A percentile compares a stretch with the other conserved stretches of the same genome.
Evolutionary conservation across 1,140 invertebrate species (phyloP).

Genomic region (Lithobius niger): DNA sequence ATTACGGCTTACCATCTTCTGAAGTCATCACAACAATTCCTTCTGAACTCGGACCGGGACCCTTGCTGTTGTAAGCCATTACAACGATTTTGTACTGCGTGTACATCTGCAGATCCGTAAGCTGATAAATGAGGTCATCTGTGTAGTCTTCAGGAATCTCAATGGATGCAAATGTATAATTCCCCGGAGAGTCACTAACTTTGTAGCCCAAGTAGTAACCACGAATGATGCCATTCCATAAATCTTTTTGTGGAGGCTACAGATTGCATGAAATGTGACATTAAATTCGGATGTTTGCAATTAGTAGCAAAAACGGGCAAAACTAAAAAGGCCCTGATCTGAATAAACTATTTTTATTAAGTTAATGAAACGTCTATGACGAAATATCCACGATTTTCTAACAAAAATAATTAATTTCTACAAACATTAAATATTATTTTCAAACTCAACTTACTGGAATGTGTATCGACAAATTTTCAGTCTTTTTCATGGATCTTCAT

Average conservation of each 20-base stretch:
- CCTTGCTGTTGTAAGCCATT: slow-evolving; percentile 88
- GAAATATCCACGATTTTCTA: no score
- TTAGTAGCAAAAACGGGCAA: no score
- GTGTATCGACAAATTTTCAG: no score
- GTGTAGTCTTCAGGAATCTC: neutral
- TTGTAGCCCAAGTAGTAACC: slow-evolving; percentile 42
- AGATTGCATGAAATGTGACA: no score
- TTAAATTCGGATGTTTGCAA: no score
- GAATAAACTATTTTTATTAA: no score
- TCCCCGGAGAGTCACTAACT: neutral
- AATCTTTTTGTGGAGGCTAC: slow-evolving; percentile 73
- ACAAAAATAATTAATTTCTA: no score
- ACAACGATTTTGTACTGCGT: slow-evolving; percentile 89
- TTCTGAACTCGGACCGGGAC: slow-evolving; percentile 74
- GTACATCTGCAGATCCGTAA: slow-evolving; percentile 48
- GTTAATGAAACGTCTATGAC: no score
- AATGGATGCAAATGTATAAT: neutral
- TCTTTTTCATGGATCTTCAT: no score
- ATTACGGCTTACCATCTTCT: slow-evolving; percentile 43
- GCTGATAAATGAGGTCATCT: neutral
- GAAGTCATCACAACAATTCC: slow-evolving; percentile 81
- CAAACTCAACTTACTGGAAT: no score
- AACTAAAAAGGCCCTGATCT: no score
- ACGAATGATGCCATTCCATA: slow-evolving; percentile 85
- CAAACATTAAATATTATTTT: no score